A percentile compares a stretch with the other conserved stretches of the same genome.
phyloP scores from a whole-genome alignment of 2,888 invertebrate genomes.

The Andrena trimmerana region DNA sequence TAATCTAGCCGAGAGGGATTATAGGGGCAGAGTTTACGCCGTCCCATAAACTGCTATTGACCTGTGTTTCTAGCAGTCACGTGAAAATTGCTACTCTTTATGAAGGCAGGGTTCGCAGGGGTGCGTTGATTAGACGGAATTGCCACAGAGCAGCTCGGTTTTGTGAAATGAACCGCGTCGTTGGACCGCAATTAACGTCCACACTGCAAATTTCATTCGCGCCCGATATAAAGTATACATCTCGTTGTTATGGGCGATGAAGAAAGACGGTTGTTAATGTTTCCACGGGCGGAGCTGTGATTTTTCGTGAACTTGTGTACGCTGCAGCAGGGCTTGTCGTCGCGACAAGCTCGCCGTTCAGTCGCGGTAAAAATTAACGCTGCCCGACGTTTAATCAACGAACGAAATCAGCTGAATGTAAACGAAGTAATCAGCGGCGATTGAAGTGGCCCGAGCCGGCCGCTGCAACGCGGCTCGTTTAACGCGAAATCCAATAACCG shows the following conservation, averaged over 20 bases:
- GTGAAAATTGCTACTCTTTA: conserved; percentile 14
- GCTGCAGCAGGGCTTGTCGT: background rate
- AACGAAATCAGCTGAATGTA: conserved; percentile 54
- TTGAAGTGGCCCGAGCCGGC: conserved; percentile 33
- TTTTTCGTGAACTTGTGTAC: background rate
- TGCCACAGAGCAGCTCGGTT: background rate
- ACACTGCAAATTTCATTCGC: conserved; percentile 15
- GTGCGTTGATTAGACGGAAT: conserved; percentile 17
- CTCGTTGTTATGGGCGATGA: background rate
- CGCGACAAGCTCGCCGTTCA: background rate
- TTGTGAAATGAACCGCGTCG: no score
- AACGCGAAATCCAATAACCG: conserved; percentile 52
- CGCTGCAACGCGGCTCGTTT: conserved; percentile 30
- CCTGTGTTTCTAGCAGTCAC: conserved; percentile 1
- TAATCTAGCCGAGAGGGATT: background rate
- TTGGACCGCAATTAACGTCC: conserved; percentile 26
- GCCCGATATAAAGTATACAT: background rate
- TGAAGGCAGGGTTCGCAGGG: background rate
- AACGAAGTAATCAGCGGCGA: conserved; percentile 62
- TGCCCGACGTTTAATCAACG: conserved; percentile 44
- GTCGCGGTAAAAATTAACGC: conserved; percentile 21
- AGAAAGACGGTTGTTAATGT: background rate
- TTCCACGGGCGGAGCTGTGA: background rate
- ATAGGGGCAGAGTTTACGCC: conserved; percentile 3
- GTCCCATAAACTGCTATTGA: conserved; percentile 20